Percentiles rank a stretch among this genome's conserved stretches.
These are phyloP conservation scores for Pristionchus mayeri DNA, from an alignment of 2,888 invertebrate genomes.

Conservation along the genomic window DNA sequence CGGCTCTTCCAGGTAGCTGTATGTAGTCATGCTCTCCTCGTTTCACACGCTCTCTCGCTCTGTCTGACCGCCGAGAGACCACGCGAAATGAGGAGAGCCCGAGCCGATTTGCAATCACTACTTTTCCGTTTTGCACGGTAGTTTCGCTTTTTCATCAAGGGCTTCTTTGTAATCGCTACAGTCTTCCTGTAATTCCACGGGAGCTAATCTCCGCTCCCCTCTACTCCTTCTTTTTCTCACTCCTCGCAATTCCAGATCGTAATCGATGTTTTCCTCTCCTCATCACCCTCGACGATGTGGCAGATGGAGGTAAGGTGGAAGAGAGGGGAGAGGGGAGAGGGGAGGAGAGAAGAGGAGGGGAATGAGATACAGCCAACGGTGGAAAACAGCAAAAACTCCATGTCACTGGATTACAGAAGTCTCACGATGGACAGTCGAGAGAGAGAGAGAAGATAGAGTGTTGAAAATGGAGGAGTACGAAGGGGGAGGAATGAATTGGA, in stretches of 20 bases:
- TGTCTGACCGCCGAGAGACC: no score
- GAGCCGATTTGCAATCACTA: no score
- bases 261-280: slow-evolving; percentile 44
- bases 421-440: neutral
- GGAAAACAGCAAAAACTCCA: slow-evolving; percentile 8
- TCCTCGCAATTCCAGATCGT: slow-evolving; percentile 37
- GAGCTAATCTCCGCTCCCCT: neutral
- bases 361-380: neutral
- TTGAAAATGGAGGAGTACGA: neutral
- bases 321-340: neutral
- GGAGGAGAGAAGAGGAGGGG: neutral
- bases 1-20: slow-evolving; percentile 27
- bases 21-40: no score
- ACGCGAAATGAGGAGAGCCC: no score
- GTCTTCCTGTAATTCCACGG: no score
- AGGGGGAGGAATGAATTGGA: slow-evolving; percentile 10
- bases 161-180: neutral
- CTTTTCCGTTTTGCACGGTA: no score
- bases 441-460: no score
- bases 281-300: slow-evolving; percentile 35
- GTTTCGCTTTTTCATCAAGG: neutral
- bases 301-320: slow-evolving; percentile 41
- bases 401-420: slow-evolving; percentile 11
- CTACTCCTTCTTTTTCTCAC: neutral
- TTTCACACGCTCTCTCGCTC: no score